Conservation (phyloP, 2,113 vertebrate species). For the Channa maculata region DNA sequence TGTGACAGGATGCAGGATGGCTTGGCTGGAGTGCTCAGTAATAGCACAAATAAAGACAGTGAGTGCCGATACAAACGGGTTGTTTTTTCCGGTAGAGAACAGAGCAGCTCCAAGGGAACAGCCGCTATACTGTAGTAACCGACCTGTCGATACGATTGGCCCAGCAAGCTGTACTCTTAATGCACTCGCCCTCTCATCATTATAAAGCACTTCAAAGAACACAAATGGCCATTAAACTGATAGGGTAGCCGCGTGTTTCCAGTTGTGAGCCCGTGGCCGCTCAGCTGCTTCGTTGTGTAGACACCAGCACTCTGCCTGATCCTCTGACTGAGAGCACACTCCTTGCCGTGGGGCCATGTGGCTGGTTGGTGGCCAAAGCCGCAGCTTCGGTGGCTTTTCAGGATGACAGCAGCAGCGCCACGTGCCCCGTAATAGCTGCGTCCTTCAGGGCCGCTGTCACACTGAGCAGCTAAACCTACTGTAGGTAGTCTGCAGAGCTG, state of each 20-base stretch:
- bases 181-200: slow-evolving; percentile 35
- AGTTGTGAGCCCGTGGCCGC: slow-evolving; percentile 48
- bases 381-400: slow-evolving; percentile 50
- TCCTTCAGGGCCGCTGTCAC: slow-evolving; percentile 10
- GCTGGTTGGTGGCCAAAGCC: slow-evolving; percentile 53
- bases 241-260: slow-evolving; percentile 13
- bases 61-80: slow-evolving; percentile 16
- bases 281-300: slow-evolving; percentile 54
- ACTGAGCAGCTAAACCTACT: neutral
- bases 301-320: slow-evolving; percentile 40
- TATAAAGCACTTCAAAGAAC: slow-evolving; percentile 60
- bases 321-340: slow-evolving; percentile 50
- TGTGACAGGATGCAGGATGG: slow-evolving; percentile 32
- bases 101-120: slow-evolving; percentile 20
- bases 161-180: slow-evolving; percentile 27
- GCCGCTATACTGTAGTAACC: slow-evolving; percentile 37
- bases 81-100: slow-evolving; percentile 32
- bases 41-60: slow-evolving; percentile 35
- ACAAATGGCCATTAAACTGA: slow-evolving; percentile 33
- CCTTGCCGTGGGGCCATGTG: slow-evolving; percentile 44
- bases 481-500: slow-evolving; percentile 1
- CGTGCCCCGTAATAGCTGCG: slow-evolving; percentile 6
- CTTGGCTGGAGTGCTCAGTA: slow-evolving; percentile 16
- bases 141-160: slow-evolving; percentile 30
- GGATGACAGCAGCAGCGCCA: slow-evolving; percentile 28